Base-by-base conservation (phyloP, 92 coral and sea anemone species). In the Heliopora coerulea region DNA sequence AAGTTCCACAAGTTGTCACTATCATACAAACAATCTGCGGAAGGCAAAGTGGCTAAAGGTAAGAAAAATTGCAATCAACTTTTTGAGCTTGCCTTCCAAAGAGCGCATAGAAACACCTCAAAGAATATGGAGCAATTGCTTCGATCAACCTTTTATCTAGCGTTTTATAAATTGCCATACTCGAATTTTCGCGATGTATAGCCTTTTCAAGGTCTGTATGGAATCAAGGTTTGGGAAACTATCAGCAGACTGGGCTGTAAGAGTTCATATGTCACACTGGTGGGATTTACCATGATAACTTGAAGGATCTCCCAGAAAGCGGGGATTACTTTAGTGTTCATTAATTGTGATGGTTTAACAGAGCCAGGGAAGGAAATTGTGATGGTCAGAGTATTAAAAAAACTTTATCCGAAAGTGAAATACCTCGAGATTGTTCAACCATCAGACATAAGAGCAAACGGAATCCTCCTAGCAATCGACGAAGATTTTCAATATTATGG, bases 1-100 rank as follows among this genome's bases (percentile, higher is more conserved):
- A 73, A 73, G 80, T 74, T 74, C 80, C 80, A 74, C 72, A 74
- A 29, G 79, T 65, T 54, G 79, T 65, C 73, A 12, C 20, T 15
- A 30, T 54, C 48, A 65, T 50, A 65, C 50, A 9, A 65, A 5
- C 73, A 65, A 65, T 49, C 73, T 65, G 73, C 49, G 30, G 50
- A 21, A 7, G 56, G 27, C 44, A 65, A 65, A 18, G 17, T 39
- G 49, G 73, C 56, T 20, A 65, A 65, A 33, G 56, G 39, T 27
- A 65, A 40, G 73, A 39, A n/a, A 54, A 31, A 41, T 54, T 33
- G 29, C 15, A 65, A 37, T 54, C 49, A 65, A 32, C 73, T 65
- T 23, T 27, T 3, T 65, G 73, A 65, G 49, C 56, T 49, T 65
- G 56, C 34, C 15, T 40, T 65, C 49, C 73, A 37, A 28, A 65